A percentile compares a stretch with the other conserved stretches of the same genome.
phyloP scores from a whole-genome alignment of 2,888 invertebrate species.

The Neoaliturus tenellus region DNA sequence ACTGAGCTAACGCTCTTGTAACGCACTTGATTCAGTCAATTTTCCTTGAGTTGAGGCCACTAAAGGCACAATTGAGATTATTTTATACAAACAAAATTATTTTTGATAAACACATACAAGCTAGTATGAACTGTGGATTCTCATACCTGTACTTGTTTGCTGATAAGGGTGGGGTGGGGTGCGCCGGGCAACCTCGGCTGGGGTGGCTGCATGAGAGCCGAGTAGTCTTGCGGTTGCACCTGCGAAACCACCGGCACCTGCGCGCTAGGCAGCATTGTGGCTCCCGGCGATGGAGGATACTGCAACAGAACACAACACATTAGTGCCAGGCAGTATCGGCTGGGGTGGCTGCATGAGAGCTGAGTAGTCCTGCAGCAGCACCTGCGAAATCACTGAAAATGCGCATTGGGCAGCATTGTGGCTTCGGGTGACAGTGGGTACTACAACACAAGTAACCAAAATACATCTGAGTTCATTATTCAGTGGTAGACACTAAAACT shows the following conservation, averaged over 20 bases:
- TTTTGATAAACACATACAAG: too few species aligned
- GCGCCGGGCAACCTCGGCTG: conserved; percentile 63
- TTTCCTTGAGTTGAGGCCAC: too few species aligned
- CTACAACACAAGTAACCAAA: conserved; percentile 75
- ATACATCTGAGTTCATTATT: too few species aligned
- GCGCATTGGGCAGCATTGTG: conserved; percentile 74
- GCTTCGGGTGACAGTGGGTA: conserved; percentile 85
- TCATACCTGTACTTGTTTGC: conserved; percentile 80
- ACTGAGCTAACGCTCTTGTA: too few species aligned
- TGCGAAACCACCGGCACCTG: conserved; percentile 74
- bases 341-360: conserved; percentile 56
- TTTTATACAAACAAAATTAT: too few species aligned
- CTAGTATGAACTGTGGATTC: too few species aligned
- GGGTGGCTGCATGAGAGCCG: conserved; percentile 65
- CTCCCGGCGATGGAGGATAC: conserved; percentile 86
- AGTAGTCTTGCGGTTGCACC: conserved; percentile 72
- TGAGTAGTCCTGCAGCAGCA: conserved; percentile 73
- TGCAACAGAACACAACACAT: conserved; percentile 70
- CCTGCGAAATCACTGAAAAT: conserved; percentile 73
- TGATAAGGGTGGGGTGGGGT: conserved; percentile 75
- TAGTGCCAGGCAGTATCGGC: conserved; percentile 63
- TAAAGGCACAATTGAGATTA: too few species aligned
- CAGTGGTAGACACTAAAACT: too few species aligned
- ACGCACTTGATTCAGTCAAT: too few species aligned
- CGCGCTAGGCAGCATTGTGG: conserved; percentile 74